phyloP scores from a whole-genome alignment of 2,888 invertebrate genomes.

The Heliconius cydno region DNA sequence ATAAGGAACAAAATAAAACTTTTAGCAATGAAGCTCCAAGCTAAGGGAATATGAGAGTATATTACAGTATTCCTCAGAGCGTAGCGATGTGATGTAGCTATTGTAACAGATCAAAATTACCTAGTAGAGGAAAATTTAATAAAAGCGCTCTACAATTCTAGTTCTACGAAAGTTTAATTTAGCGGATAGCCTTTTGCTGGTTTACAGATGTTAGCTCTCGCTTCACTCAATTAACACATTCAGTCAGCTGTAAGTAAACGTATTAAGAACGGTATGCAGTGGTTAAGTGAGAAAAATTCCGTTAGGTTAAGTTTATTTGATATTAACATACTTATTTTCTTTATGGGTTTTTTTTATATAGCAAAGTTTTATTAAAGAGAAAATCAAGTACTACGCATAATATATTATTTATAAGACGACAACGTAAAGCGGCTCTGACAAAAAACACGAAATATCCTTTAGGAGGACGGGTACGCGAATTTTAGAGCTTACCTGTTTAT shows the following conservation, averaged over 20 bases:
- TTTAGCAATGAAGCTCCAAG: background rate
- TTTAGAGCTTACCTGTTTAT: constrained; percentile 9
- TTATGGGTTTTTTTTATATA: background rate
- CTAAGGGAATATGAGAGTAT: background rate
- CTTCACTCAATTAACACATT: constrained; percentile 21
- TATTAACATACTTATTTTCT: background rate
- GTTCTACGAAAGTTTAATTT: background rate
- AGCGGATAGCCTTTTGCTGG: background rate
- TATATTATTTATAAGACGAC: constrained; percentile 21
- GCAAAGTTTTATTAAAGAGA: background rate
- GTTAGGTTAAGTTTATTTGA: too few relatives aligned
- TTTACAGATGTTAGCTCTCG: background rate
- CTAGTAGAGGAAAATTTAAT: background rate
- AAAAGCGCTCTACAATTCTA: background rate
- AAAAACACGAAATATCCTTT: constrained; percentile 19
- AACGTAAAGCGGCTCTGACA: constrained; percentile 7
- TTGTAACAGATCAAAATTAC: background rate
- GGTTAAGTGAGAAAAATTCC: background rate
- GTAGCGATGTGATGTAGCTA: background rate
- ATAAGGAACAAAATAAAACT: too few relatives aligned
- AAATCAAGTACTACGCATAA: background rate
- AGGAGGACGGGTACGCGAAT: background rate
- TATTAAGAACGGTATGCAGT: background rate
- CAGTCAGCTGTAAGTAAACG: background rate
- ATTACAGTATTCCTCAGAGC: background rate